Evolutionary conservation across 2,113 vertebrate species (phyloP).

Genomic region (Halcyon senegalensis): DNA sequence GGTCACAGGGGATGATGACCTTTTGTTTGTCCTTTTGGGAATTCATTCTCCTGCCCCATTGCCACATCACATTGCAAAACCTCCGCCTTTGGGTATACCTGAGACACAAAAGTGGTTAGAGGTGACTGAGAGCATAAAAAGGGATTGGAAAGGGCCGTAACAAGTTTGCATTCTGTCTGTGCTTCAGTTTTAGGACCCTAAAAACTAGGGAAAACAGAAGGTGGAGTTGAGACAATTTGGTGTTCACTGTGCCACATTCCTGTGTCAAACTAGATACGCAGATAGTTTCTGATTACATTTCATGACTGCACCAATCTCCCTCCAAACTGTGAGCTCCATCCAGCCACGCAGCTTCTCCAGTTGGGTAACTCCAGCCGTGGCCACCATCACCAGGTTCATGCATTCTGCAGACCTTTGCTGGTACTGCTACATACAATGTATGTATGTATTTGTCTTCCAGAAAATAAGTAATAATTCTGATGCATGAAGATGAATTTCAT

Average conservation of each 20-base stretch:
- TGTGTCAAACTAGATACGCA: not conserved
- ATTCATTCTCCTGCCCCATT: not conserved
- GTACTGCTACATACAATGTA: not conserved
- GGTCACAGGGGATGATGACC: not conserved
- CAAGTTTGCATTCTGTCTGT: not conserved
- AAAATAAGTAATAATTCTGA: not conserved
- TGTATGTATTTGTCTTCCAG: not conserved
- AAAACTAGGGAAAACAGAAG: not conserved
- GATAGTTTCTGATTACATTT: not conserved
- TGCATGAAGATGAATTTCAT: not conserved
- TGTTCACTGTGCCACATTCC: not conserved
- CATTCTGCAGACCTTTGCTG: not conserved
- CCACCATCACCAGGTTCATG: not conserved
- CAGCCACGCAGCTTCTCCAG: not conserved
- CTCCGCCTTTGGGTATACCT: not conserved
- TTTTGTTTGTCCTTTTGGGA: not conserved
- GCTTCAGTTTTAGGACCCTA: not conserved
- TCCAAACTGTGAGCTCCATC: not conserved
- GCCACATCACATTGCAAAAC: not conserved
- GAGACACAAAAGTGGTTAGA: not conserved
- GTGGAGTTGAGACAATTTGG: not conserved
- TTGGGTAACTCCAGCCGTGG: not conserved
- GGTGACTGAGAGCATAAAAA: not conserved
- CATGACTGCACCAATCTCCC: not conserved
- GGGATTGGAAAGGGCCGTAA: not conserved